These are phyloP conservation scores for Tachina grossa DNA, from an alignment of 2,888 invertebrate genomes.

Conservation along the genomic window DNA sequence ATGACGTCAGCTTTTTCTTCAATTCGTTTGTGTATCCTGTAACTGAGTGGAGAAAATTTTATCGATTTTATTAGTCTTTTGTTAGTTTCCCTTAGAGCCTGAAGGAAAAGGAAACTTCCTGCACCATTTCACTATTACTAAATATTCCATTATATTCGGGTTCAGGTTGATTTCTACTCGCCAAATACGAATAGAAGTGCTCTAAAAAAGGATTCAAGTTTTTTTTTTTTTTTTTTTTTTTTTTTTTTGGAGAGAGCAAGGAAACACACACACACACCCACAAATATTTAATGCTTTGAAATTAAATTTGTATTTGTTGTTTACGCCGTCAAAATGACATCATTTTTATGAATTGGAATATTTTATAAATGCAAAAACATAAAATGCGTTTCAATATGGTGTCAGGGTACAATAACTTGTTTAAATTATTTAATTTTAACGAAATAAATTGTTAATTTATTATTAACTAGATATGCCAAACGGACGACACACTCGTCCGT, in stretches of 20 bases:
- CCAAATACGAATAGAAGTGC: not conserved
- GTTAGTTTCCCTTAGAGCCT: slow-evolving; percentile 13
- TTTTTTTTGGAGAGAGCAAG: too few relatives aligned
- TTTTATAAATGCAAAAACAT: not conserved
- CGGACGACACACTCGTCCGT: too few relatives aligned
- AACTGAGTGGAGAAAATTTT: slow-evolving; percentile 40
- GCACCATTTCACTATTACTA: not conserved
- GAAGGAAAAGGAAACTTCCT: slow-evolving; percentile 4
- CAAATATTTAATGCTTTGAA: not conserved
- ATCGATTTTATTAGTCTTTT: slow-evolving; percentile 49
- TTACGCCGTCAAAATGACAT: slow-evolving; percentile 43
- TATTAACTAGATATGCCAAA: too few relatives aligned
- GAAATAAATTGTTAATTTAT: too few relatives aligned
- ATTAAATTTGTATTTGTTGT: slow-evolving; percentile 5
- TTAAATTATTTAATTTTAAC: not conserved
- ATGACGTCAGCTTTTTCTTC: slow-evolving; percentile 51
- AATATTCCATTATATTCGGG: not conserved
- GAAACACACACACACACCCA: not conserved
- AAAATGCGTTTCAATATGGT: slow-evolving; percentile 7
- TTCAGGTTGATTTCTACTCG: slow-evolving; percentile 16
- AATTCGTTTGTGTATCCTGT: slow-evolving; percentile 25
- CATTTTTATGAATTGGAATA: slow-evolving; percentile 31
- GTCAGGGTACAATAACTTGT: not conserved
- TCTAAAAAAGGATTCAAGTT: slow-evolving; percentile 4
- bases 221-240: not conserved